Percentiles rank a stretch among this genome's conserved stretches.
Conservation (phyloP, 2,113 vertebrate genomes). For the Microcebus murinus region DNA sequence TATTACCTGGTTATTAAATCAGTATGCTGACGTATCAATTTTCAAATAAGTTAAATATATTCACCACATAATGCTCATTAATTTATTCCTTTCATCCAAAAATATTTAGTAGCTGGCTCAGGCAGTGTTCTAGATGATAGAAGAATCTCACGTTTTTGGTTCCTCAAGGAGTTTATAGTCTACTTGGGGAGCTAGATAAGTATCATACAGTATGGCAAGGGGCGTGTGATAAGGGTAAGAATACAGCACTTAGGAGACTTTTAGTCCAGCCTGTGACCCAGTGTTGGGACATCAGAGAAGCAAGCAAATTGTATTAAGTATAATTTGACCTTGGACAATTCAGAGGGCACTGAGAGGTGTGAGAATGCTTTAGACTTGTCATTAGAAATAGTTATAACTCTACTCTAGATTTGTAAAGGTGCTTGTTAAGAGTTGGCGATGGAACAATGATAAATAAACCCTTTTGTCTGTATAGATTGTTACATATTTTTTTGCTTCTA, state of each 20-base stretch:
- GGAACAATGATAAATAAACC: neutral
- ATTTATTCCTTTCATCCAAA: conserved; percentile 38
- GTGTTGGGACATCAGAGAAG: neutral
- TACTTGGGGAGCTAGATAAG: neutral
- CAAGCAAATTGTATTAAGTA: neutral
- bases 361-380: neutral
- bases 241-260: neutral
- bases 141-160: neutral
- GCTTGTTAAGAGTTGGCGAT: conserved; percentile 1
- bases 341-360: neutral
- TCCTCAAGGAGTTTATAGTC: neutral
- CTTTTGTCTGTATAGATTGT: neutral
- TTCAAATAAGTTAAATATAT: conserved; percentile 17
- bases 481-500: neutral
- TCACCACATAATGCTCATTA: neutral
- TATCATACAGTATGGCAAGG: no score
- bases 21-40: conserved; percentile 1
- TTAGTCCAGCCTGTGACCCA: neutral
- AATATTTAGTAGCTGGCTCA: neutral
- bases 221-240: neutral
- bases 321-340: neutral
- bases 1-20: conserved; percentile 45
- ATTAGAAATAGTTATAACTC: neutral
- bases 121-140: neutral
- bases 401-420: neutral